These are phyloP conservation scores for Eumacrocentrus americanus DNA, from an alignment of 2,888 invertebrate genomes.

Conservation along the genomic window DNA sequence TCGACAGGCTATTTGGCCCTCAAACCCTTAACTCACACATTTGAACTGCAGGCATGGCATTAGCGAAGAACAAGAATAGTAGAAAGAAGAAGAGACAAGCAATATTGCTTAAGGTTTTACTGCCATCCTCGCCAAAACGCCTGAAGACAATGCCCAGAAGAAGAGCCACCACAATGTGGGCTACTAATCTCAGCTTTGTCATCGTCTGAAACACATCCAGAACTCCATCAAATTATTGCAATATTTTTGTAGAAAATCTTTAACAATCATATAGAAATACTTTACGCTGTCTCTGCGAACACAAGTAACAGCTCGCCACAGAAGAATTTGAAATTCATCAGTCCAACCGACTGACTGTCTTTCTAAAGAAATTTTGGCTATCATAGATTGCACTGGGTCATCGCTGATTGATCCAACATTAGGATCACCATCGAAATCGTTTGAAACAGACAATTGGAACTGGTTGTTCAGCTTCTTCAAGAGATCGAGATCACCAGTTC, in stretches of 20 bases:
- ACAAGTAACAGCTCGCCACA: conserved; percentile 61
- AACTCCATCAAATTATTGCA: conserved; percentile 1
- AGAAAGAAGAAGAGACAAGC: conserved; percentile 68
- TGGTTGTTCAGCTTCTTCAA: conserved; percentile 34
- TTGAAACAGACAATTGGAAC: not conserved
- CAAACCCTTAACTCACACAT: conserved; percentile 67
- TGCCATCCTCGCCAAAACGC: conserved; percentile 67
- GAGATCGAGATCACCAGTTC: conserved; percentile 62
- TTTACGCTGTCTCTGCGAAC: conserved; percentile 60
- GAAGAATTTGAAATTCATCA: conserved; percentile 56
- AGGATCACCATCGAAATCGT: not conserved
- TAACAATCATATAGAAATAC: not conserved
- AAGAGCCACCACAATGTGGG: conserved; percentile 66
- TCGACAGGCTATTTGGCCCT: conserved; percentile 19
- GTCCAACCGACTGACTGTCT: too few species aligned
- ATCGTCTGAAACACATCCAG: conserved; percentile 51
- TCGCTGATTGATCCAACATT: too few species aligned
- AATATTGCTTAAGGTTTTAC: conserved; percentile 65
- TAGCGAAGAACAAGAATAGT: conserved; percentile 69
- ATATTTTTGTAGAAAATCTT: not conserved
- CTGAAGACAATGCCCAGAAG: conserved; percentile 67
- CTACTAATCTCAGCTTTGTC: conserved; percentile 63
- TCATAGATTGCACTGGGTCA: too few species aligned
- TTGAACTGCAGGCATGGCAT: conserved; percentile 70
- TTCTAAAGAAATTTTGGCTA: too few species aligned